Evolutionary conservation across 2,888 invertebrate species (phyloP).

Genomic region (Patella pellucida): DNA sequence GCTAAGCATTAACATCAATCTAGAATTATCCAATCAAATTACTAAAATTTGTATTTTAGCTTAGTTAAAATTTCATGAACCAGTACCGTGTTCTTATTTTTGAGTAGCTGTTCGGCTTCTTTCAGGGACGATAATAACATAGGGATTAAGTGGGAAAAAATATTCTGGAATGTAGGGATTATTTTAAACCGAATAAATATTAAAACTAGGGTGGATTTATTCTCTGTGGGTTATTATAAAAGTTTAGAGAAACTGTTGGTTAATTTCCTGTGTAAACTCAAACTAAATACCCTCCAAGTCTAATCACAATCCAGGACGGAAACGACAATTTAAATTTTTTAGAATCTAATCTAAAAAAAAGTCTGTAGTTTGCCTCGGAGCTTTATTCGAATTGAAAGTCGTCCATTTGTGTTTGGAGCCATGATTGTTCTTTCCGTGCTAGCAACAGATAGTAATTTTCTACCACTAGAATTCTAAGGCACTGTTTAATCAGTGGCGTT

Average conservation of each 20-base stretch:
- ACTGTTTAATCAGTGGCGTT: slow-evolving; percentile 1
- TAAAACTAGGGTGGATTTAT: too few relatives aligned
- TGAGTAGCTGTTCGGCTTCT: too few relatives aligned
- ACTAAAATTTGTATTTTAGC: too few relatives aligned
- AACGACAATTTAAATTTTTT: not conserved
- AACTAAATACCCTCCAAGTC: not conserved
- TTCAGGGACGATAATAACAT: too few relatives aligned
- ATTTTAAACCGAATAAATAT: too few relatives aligned
- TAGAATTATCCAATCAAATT: too few relatives aligned
- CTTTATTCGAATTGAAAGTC: not conserved
- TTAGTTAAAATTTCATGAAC: too few relatives aligned
- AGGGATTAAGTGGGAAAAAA: too few relatives aligned
- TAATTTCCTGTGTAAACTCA: slow-evolving; percentile 10
- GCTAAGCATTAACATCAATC: too few relatives aligned
- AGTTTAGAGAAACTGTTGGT: not conserved
- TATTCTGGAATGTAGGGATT: too few relatives aligned
- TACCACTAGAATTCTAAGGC: not conserved
- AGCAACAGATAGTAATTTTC: slow-evolving; percentile 7
- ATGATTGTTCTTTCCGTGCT: slow-evolving; percentile 6
- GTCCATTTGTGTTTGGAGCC: not conserved
- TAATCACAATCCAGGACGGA: not conserved
- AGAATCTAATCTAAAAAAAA: not conserved
- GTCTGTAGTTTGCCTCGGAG: not conserved
- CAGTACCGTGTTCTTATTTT: too few relatives aligned
- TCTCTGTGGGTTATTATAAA: too few relatives aligned